Conservation (phyloP, 35 echinoderm and acorn worm genomes). For the Hemicentrotus pulcherrimus region DNA sequence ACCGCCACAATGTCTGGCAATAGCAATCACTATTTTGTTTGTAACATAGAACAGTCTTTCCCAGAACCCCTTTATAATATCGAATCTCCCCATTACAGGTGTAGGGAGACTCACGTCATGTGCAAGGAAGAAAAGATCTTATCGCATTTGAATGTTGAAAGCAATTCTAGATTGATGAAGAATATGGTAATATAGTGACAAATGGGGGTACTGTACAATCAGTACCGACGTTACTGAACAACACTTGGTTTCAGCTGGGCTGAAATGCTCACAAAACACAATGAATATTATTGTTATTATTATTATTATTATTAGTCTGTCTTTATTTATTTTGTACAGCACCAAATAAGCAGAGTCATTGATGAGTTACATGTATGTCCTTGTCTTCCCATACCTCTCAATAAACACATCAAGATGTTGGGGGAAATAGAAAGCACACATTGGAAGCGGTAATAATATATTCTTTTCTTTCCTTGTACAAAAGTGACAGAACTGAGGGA, state of each 20-base stretch:
- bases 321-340: slow-evolving; percentile 34
- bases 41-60: neutral
- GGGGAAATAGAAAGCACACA: slow-evolving; percentile 44
- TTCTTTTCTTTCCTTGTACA: slow-evolving; percentile 36
- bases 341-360: slow-evolving; percentile 31
- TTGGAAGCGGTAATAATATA: slow-evolving; percentile 53
- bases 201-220: neutral
- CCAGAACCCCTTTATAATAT: neutral
- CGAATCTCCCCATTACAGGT: neutral
- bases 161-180: slow-evolving; percentile 24
- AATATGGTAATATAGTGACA: slow-evolving; percentile 24
- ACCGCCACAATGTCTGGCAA: neutral
- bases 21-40: neutral
- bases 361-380: neutral
- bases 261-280: slow-evolving; percentile 34
- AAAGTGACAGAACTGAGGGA: neutral
- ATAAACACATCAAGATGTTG: slow-evolving; percentile 32
- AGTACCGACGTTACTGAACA: neutral
- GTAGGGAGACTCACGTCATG: slow-evolving; percentile 16
- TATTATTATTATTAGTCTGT: neutral
- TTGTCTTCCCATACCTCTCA: neutral
- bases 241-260: slow-evolving; percentile 38
- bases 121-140: neutral
- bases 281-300: neutral
- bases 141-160: slow-evolving; percentile 11